These are phyloP conservation scores for Drosophila sucinea DNA, from an alignment of 1,140 invertebrate species.

Conservation along the genomic window DNA sequence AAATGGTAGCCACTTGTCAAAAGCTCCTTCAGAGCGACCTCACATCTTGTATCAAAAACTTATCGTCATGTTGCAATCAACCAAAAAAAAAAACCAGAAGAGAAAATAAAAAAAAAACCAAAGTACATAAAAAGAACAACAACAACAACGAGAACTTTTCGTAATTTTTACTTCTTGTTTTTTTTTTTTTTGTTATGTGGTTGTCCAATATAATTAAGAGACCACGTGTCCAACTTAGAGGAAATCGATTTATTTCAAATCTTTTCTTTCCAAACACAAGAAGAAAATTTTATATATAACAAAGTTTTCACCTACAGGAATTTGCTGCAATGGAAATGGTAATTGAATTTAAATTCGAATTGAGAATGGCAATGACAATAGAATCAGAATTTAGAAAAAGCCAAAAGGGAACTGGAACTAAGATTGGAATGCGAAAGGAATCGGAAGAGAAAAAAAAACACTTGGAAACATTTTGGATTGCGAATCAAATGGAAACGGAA, in stretches of 20 bases:
- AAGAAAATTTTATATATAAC: neutral
- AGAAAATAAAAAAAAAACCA: neutral
- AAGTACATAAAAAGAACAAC: conserved; percentile 23
- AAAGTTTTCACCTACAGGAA: neutral
- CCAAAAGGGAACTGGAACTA: neutral
- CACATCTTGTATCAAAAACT: conserved; percentile 55
- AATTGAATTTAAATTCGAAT: conserved; percentile 10
- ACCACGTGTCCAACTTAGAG: neutral
- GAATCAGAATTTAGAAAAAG: too few species aligned
- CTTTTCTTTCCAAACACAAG: conserved; percentile 1
- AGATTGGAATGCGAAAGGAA: neutral
- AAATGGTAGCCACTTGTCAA: conserved; percentile 77
- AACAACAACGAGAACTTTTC: conserved; percentile 43
- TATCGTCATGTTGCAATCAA: conserved; percentile 50
- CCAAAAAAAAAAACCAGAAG: neutral
- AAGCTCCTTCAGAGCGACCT: conserved; percentile 21
- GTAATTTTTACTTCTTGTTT: conserved; percentile 22
- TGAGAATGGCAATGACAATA: conserved; percentile 1
- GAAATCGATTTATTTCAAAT: conserved; percentile 9
- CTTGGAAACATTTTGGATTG: too few species aligned
- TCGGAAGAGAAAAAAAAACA: neutral
- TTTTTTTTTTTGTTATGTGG: conserved; percentile 11
- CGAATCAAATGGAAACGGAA: too few species aligned
- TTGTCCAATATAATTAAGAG: conserved; percentile 1
- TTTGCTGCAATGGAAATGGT: neutral